Conservation (phyloP, 2,797 vertebrate genomes). For the Varecia variegata region DNA sequence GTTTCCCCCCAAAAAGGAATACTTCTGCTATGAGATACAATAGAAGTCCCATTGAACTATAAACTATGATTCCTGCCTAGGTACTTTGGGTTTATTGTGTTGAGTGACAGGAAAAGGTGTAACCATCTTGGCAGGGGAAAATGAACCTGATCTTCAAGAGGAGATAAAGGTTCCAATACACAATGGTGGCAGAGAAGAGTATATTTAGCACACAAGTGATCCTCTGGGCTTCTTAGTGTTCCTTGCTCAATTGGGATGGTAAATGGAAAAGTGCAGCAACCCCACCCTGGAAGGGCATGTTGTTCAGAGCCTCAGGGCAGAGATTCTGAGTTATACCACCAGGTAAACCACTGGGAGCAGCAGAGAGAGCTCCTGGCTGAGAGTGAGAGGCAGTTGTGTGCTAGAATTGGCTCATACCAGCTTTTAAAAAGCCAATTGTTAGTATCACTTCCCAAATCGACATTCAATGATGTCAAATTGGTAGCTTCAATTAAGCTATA, state of each 20-base stretch:
- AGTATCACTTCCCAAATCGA: not conserved
- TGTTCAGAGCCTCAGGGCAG: not conserved
- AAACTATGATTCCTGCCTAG: not conserved
- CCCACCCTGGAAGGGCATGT: not conserved
- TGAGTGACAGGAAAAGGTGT: not conserved
- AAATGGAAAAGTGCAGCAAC: not conserved
- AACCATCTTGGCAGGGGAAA: not conserved
- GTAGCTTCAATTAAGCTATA: not conserved
- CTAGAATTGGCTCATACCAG: not conserved
- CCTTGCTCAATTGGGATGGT: not conserved
- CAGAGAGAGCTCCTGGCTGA: not conserved
- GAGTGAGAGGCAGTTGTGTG: not conserved
- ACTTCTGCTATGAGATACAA: not conserved
- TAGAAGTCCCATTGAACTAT: not conserved
- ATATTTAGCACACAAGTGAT: not conserved
- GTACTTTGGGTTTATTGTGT: not conserved
- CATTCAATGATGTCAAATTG: not conserved
- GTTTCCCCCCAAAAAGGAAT: not conserved
- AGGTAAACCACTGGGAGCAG: not conserved
- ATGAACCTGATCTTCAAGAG: not conserved
- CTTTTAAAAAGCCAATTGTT: not conserved
- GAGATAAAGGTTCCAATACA: not conserved
- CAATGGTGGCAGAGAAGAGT: not conserved
- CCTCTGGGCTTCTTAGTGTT: not conserved
- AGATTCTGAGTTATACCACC: not conserved